Evolutionary conservation across 1,140 invertebrate genomes (phyloP).

Genomic region (Sitodiplosis mosellana): DNA sequence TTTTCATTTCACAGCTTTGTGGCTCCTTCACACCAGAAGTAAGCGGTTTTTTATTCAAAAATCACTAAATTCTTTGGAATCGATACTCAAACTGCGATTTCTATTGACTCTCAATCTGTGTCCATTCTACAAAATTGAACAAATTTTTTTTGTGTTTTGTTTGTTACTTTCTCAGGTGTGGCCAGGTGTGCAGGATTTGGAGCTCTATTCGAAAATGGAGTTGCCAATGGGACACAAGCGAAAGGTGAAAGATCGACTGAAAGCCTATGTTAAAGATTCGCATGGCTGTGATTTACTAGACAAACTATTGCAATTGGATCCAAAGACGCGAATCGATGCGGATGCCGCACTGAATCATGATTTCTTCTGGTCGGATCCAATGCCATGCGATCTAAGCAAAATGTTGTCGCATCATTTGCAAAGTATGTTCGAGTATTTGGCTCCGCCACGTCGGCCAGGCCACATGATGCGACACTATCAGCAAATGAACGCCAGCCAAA

Average conservation of each 20-base stretch:
- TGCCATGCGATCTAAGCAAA: conserved; percentile 78
- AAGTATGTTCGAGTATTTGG: conserved; percentile 93
- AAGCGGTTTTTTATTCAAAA: too few species aligned
- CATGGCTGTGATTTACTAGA: conserved; percentile 88
- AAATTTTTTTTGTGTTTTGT: too few species aligned
- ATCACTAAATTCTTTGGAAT: too few species aligned
- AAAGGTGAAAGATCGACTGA: conserved; percentile 77
- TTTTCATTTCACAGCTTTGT: conserved; percentile 88
- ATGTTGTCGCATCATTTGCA: conserved; percentile 87
- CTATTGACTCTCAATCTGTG: too few species aligned
- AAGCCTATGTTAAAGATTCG: conserved; percentile 82
- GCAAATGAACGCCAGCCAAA: conserved; percentile 17
- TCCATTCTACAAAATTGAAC: too few species aligned
- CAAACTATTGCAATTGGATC: conserved; percentile 80
- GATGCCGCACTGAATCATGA: conserved; percentile 92
- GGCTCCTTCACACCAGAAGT: conserved; percentile 82
- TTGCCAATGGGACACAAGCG: conserved; percentile 80
- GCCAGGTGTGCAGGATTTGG: conserved; percentile 86
- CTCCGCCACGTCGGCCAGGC: conserved; percentile 53
- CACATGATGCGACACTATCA: conserved; percentile 53
- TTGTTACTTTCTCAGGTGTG: too few species aligned
- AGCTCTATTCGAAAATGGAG: conserved; percentile 82
- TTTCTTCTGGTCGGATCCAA: conserved; percentile 96
- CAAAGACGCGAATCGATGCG: conserved; percentile 74
- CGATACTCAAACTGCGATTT: too few species aligned